Base-by-base conservation (phyloP, 2,113 vertebrate species). In the Catharus bicknelli region DNA sequence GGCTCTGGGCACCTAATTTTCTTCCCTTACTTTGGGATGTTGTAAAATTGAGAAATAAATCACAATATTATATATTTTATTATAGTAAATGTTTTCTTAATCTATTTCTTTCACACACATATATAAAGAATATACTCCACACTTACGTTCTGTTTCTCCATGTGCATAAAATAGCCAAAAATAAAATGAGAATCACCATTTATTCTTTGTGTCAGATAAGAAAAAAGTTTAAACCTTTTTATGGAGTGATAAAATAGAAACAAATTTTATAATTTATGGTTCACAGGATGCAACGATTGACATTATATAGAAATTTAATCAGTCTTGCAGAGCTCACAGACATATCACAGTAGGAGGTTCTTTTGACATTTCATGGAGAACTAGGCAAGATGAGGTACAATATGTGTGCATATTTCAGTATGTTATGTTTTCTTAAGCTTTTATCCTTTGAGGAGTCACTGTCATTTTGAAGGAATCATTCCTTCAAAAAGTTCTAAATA, bases 361-460 rank as follows among this genome's bases (percentile, higher is more conserved):
- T 97, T 97, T 89, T 98, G 97, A 97, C 97, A 98, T 98, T 98
- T 98, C 97, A 97, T 97, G 97, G 97, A 95, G 90, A 97, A 70
- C 95, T 96, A 97, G 96, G 95, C 96, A 97, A 95, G 95, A 96
- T 81, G 91, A 98, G 86, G 79, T 89, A 95, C 72, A 90, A 84
- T 95, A 94, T 88, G 86, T 95, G 92, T 97, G 96, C 84, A 95
- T 95, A 97, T 97, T 97, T 97, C 95, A 94, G 84, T 77, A 83
- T 51, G 54, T 77, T 91, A 68, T 72, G 86, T 93, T 97, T 97
- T 89, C 84, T 67, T 73, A 77, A 96, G 96, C 88, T 92, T 95
- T 94, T 96, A 90, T 95, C 78, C 87, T 95, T 95, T 93, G 76
- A 79, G 72, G 78, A 94, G 66, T 90, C 91, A 86, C 70, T 89